Conservation (phyloP, 2,797 vertebrate genomes). For the Sebastiscus tertius region DNA sequence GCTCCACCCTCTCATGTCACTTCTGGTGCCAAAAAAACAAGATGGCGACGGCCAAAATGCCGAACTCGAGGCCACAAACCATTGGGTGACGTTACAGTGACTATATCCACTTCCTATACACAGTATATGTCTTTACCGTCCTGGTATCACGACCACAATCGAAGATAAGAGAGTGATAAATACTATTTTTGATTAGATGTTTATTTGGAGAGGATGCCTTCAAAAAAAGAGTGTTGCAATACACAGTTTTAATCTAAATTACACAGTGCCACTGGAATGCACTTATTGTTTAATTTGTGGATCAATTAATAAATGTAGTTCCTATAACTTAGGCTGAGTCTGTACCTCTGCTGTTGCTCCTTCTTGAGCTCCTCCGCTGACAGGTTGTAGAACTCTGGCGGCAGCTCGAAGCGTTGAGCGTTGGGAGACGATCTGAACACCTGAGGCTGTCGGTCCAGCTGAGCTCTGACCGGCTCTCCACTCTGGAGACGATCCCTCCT, state of each 20-base stretch:
- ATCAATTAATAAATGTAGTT: not conserved
- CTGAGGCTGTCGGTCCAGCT: conserved; percentile 86
- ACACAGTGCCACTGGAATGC: not conserved
- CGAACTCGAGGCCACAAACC: too few relatives aligned
- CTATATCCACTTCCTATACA: too few relatives aligned
- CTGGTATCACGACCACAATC: too few relatives aligned
- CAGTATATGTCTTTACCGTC: not conserved
- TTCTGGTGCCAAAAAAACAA: too few relatives aligned
- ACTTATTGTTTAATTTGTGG: too few relatives aligned
- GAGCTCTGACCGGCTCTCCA: conserved; percentile 87
- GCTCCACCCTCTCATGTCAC: not conserved
- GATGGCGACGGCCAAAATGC: too few relatives aligned
- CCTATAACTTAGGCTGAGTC: not conserved
- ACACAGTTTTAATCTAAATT: not conserved
- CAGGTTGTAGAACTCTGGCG: conserved; percentile 92
- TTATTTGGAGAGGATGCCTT: not conserved
- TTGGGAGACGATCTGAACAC: conserved; percentile 84
- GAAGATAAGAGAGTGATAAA: not conserved
- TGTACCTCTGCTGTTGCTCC: conserved; percentile 89
- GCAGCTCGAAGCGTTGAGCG: conserved; percentile 90
- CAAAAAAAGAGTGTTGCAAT: not conserved
- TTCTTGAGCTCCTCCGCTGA: conserved; percentile 88
- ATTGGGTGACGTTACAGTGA: too few relatives aligned
- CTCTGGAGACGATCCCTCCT: conserved; percentile 85
- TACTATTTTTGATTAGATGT: not conserved